phyloP scores from a whole-genome alignment of 92 coral and sea anemone species.

The Blastomussa wellsi region DNA sequence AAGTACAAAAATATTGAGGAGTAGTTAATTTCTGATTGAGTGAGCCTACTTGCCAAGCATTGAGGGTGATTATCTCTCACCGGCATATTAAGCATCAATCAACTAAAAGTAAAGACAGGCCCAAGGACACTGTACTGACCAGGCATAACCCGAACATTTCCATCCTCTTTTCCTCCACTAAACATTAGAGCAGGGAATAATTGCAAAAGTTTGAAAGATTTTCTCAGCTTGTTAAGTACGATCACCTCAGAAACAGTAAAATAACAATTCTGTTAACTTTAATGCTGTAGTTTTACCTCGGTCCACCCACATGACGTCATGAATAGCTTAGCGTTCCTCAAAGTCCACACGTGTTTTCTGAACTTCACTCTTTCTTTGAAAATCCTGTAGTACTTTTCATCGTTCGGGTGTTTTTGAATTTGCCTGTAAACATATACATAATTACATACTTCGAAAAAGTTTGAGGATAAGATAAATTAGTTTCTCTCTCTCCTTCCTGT shows the following conservation, averaged over 20 bases:
- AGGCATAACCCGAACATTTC: too few relatives aligned
- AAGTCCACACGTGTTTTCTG: slow-evolving; percentile 73
- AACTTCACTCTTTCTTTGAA: slow-evolving; percentile 71
- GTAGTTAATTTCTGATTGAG: not conserved
- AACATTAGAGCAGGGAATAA: not conserved
- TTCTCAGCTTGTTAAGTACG: not conserved
- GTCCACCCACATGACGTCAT: slow-evolving; percentile 80
- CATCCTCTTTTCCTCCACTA: too few relatives aligned
- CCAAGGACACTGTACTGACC: not conserved
- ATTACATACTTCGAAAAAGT: too few relatives aligned
- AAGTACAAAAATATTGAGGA: not conserved
- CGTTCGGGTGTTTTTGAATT: slow-evolving; percentile 76
- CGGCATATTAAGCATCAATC: not conserved
- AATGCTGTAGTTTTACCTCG: slow-evolving; percentile 56
- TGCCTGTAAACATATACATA: slow-evolving; percentile 34
- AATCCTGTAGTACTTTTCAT: slow-evolving; percentile 73
- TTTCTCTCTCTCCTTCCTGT: too few relatives aligned
- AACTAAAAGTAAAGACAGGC: not conserved
- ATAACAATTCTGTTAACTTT: not conserved
- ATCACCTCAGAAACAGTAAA: not conserved
- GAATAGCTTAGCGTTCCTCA: slow-evolving; percentile 78
- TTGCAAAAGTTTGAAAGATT: not conserved
- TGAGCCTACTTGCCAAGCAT: not conserved
- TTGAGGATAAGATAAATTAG: too few relatives aligned
- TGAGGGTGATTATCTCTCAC: too few relatives aligned